Evolutionary conservation across 2,888 invertebrate species (phyloP).

Genomic region (Dysmachus trigonus): DNA sequence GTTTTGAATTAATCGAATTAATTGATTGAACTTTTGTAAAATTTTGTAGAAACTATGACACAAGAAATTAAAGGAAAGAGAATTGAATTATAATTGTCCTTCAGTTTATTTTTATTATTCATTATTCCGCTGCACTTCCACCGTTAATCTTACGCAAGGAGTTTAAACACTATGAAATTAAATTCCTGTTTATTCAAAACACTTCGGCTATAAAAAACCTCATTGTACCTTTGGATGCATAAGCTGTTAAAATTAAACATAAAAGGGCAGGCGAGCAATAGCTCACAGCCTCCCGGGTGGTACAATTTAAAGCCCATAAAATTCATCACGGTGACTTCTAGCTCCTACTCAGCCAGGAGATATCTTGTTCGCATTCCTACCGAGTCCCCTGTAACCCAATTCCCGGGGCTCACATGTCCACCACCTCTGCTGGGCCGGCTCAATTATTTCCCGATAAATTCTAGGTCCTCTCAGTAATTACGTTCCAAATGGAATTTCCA

Average conservation of each 20-base stretch:
- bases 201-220: neutral
- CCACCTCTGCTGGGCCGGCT: neutral
- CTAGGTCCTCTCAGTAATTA: slow-evolving; percentile 5
- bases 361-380: neutral
- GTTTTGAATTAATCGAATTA: too few species aligned
- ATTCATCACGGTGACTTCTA: neutral
- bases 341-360: neutral
- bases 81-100: too few species aligned
- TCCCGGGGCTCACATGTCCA: neutral
- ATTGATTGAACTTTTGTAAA: too few species aligned
- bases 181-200: too few species aligned
- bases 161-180: too few species aligned
- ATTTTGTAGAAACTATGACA: too few species aligned
- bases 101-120: too few species aligned
- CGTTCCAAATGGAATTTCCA: neutral
- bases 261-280: neutral
- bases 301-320: slow-evolving; percentile 10
- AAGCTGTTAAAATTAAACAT: neutral
- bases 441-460: slow-evolving; percentile 16
- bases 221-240: neutral
- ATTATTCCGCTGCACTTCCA: too few species aligned
- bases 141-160: too few species aligned
- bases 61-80: too few species aligned
- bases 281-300: neutral
- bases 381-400: neutral